Conservation (phyloP, 2,113 vertebrate species). For the Rattus rattus region DNA sequence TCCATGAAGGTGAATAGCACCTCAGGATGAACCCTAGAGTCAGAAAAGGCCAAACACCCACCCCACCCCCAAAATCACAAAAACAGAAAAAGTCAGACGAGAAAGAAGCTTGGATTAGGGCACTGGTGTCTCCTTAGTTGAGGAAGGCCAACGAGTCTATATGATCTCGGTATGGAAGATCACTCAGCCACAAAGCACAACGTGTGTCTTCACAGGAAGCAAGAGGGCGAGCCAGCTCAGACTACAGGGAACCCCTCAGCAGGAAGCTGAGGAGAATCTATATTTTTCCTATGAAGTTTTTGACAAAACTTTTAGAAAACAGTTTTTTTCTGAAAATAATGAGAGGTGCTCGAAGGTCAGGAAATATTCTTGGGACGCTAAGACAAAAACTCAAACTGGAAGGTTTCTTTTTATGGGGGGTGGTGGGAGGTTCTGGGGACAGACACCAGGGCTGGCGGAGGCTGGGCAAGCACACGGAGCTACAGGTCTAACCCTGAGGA, state of each 20-base stretch:
- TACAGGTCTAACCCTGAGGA: too few species aligned
- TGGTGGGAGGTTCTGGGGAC: not conserved
- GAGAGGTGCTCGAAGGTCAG: not conserved
- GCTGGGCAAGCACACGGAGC: not conserved
- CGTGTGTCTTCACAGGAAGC: not conserved
- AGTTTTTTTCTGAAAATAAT: not conserved
- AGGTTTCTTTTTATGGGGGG: not conserved
- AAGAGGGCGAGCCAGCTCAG: not conserved
- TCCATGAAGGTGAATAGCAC: not conserved
- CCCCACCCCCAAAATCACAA: not conserved
- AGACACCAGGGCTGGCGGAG: not conserved
- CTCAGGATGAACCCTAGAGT: too few species aligned
- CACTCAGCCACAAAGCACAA: not conserved
- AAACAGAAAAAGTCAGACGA: not conserved
- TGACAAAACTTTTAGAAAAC: not conserved
- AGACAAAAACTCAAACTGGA: not conserved
- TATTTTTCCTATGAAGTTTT: not conserved
- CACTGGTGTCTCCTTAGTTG: not conserved
- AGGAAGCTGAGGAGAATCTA: not conserved
- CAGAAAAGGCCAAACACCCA: not conserved
- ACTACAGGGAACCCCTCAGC: not conserved
- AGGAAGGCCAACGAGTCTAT: not conserved
- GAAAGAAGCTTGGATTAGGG: not conserved
- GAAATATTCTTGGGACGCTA: not conserved
- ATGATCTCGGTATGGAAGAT: not conserved